phyloP scores from a whole-genome alignment of 2,797 vertebrate genomes.

The Sebastes nivosus region DNA sequence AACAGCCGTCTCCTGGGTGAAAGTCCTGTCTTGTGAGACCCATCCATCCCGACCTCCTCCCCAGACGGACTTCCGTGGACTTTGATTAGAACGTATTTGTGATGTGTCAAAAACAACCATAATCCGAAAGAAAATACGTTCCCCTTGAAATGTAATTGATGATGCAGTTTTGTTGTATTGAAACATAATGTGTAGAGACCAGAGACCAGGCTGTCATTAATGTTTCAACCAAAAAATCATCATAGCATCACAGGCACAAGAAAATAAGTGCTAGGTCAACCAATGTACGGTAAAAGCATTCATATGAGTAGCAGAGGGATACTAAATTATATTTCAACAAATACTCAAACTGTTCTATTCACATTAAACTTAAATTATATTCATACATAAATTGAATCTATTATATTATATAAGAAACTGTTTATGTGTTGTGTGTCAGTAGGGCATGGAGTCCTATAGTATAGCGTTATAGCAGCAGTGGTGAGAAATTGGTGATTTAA shows the following conservation, averaged over 20 bases:
- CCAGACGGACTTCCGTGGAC: fast-evolving
- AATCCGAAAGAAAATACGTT: too few relatives aligned
- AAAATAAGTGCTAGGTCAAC: not conserved
- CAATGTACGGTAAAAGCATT: not conserved
- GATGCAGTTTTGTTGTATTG: not conserved
- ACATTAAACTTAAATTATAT: not conserved
- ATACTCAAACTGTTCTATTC: not conserved
- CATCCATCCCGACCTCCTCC: not conserved
- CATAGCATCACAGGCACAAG: not conserved
- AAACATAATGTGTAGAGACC: too few relatives aligned
- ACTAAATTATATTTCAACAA: not conserved
- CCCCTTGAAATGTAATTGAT: not conserved
- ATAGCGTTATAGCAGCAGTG: not conserved
- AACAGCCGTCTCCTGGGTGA: not conserved
- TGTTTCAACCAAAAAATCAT: not conserved
- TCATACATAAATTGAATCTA: not conserved
- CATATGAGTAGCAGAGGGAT: not conserved
- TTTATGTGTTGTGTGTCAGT: not conserved
- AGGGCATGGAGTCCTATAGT: not conserved
- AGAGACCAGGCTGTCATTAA: not conserved
- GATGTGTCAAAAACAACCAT: too few relatives aligned
- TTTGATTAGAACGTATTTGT: not conserved
- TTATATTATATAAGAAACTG: not conserved
- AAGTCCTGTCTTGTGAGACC: not conserved
- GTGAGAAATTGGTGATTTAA: constrained; percentile 11